Conservation (phyloP, 2,113 vertebrate genomes). For the Lycocorax pyrrhopterus region DNA sequence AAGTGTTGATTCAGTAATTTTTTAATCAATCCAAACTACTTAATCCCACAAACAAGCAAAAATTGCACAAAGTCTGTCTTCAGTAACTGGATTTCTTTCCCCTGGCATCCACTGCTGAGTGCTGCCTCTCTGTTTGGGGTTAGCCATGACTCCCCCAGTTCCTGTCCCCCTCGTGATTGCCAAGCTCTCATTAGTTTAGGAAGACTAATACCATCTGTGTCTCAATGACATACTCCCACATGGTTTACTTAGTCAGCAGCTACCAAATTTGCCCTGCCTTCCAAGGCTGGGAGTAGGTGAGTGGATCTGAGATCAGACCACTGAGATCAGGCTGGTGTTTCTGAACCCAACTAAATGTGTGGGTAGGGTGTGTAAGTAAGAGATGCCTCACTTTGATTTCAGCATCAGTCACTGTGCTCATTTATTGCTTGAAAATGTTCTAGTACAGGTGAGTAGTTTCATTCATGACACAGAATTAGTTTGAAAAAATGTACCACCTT, state of each 20-base stretch:
- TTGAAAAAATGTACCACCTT: background rate
- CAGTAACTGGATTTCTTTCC: background rate
- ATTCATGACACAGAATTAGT: background rate
- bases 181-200: conserved; percentile 14
- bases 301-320: conserved; percentile 3
- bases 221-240: conserved; percentile 39
- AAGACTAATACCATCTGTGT: conserved; percentile 42
- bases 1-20: background rate
- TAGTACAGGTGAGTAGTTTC: conserved; percentile 32
- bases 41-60: background rate
- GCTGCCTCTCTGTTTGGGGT: background rate
- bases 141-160: background rate
- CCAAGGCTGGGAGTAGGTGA: conserved; percentile 27
- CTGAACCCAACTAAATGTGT: background rate
- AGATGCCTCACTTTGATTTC: conserved; percentile 8
- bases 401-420: background rate
- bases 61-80: background rate
- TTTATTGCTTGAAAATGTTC: conserved; percentile 22
- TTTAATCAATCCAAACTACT: background rate
- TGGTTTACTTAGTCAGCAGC: conserved; percentile 28
- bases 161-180: background rate
- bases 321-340: background rate
- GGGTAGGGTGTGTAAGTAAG: conserved; percentile 8
- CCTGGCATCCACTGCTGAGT: background rate
- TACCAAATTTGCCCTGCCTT: background rate